Conservation (phyloP, 2,113 vertebrate genomes). For the Corythornis madagascariensis region DNA sequence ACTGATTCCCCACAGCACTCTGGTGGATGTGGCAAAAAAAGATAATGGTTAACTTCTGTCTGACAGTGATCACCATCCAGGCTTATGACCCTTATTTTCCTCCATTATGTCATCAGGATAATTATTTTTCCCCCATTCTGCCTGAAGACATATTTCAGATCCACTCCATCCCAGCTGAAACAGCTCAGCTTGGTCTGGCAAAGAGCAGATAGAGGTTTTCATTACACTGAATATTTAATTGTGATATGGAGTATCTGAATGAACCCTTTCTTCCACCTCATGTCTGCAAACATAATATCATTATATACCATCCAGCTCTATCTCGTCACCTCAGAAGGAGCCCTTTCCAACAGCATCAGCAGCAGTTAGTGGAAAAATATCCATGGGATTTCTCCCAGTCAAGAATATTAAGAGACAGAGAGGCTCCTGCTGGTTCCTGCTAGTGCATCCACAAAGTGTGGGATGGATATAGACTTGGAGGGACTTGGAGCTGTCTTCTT, state of each 20-base stretch:
- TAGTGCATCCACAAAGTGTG: background rate
- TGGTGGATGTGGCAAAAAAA: background rate
- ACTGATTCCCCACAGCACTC: background rate
- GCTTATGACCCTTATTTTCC: conserved; percentile 18
- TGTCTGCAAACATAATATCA: background rate
- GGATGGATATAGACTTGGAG: background rate
- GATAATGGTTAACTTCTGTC: background rate
- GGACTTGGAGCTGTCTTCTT: background rate
- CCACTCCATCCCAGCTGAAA: background rate
- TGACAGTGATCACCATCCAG: background rate
- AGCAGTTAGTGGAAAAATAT: background rate
- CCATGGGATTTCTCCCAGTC: background rate
- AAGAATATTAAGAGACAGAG: background rate
- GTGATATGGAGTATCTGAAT: background rate
- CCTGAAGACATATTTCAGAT: conserved; percentile 22
- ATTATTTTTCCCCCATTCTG: conserved; percentile 21
- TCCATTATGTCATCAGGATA: background rate
- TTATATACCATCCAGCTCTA: background rate
- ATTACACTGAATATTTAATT: background rate
- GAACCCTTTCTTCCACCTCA: background rate
- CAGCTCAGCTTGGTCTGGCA: background rate
- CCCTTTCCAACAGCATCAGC: background rate
- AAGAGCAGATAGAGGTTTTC: background rate
- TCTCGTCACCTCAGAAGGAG: background rate
- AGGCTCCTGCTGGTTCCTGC: background rate